Conservation (phyloP, 2,888 invertebrate genomes). For the Linyphia triangularis region DNA sequence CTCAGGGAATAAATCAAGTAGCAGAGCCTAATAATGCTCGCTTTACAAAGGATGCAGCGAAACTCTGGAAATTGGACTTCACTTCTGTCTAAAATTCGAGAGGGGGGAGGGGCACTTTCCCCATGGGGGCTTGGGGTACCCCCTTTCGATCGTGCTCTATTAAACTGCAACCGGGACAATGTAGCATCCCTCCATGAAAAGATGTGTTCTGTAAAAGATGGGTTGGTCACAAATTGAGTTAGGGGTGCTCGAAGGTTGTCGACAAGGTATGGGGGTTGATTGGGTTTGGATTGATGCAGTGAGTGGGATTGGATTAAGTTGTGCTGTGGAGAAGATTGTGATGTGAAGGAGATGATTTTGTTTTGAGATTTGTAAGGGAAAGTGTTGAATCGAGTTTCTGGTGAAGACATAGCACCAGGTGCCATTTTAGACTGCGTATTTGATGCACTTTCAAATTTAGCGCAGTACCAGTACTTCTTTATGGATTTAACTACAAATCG, state of each 20-base stretch:
- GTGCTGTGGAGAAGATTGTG: not conserved
- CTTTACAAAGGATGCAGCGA: constrained; percentile 50
- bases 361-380: not conserved
- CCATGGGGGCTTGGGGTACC: constrained; percentile 19
- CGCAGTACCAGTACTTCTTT: too few species aligned
- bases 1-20: constrained; percentile 52
- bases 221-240: constrained; percentile 63
- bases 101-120: constrained; percentile 19
- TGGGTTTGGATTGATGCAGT: not conserved
- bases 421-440: too few species aligned
- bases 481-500: too few species aligned
- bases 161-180: constrained; percentile 63
- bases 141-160: constrained; percentile 73
- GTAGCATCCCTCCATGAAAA: not conserved
- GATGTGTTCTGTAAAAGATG: not conserved
- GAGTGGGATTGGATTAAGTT: not conserved
- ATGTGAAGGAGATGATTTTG: not conserved
- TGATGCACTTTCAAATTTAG: too few species aligned
- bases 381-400: too few species aligned
- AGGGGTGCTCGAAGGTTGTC: constrained; percentile 45
- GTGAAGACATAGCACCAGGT: too few species aligned
- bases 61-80: constrained; percentile 73
- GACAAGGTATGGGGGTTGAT: constrained; percentile 4
- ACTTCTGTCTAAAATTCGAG: constrained; percentile 47
- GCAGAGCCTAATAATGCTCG: constrained; percentile 66